These are phyloP conservation scores for Gambusia yucatana DNA, from an alignment of 2,797 vertebrate genomes.

Conservation along the genomic window DNA sequence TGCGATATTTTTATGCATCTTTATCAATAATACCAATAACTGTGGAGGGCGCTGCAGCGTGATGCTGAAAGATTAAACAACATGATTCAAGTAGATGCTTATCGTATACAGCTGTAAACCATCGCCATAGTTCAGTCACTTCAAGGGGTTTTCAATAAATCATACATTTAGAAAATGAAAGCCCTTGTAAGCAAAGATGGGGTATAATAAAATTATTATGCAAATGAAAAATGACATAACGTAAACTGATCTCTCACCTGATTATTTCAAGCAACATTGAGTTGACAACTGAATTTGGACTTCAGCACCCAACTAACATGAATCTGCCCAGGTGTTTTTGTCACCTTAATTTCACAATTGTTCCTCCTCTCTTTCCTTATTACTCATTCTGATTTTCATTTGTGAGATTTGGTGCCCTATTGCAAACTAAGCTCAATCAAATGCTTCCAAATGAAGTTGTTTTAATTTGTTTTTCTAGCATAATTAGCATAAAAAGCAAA, in stretches of 20 bases:
- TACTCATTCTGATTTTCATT: neutral
- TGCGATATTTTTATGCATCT: neutral
- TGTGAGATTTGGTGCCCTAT: neutral
- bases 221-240: neutral
- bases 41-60: neutral
- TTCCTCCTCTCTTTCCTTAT: neutral
- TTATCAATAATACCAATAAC: neutral
- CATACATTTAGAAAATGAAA: neutral
- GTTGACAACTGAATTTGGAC: neutral
- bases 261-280: neutral
- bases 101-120: too few relatives aligned
- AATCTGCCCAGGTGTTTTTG: neutral
- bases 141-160: neutral
- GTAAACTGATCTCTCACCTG: neutral
- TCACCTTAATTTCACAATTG: neutral
- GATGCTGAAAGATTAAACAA: neutral
- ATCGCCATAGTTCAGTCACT: neutral
- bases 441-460: neutral
- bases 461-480: neutral
- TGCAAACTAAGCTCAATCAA: neutral
- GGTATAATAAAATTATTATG: neutral
- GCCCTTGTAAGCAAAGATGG: too few relatives aligned
- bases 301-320: neutral
- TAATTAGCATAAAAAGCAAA: neutral
- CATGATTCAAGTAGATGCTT: too few relatives aligned